phyloP scores from a whole-genome alignment of 1,140 invertebrate species.

The Zaprionus tsacasi region DNA sequence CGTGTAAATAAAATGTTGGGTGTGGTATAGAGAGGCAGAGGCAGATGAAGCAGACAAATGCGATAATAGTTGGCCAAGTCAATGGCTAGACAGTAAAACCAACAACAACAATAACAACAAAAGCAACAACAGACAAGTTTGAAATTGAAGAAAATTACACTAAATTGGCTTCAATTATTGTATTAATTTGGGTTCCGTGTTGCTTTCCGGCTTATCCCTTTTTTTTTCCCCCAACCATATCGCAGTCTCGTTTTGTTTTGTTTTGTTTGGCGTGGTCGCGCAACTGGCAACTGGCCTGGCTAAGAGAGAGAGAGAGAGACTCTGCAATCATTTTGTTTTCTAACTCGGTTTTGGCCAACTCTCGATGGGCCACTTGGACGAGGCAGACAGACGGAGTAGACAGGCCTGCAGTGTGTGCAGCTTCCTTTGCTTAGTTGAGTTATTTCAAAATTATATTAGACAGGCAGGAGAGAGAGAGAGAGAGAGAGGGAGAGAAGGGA shows the following conservation, averaged over 20 bases:
- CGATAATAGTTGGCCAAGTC: conserved; percentile 79
- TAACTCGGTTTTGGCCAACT: conserved; percentile 76
- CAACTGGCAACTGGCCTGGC: conserved; percentile 1
- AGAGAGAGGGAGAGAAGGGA: neutral
- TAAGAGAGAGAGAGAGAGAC: neutral
- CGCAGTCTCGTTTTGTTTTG: conserved; percentile 20
- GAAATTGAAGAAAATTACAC: conserved; percentile 83
- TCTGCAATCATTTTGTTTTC: conserved; percentile 73
- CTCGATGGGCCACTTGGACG: conserved; percentile 64
- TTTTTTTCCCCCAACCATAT: conserved; percentile 28
- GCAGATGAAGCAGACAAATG: conserved; percentile 67
- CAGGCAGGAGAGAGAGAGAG: conserved; percentile 20
- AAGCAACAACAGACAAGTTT: conserved; percentile 57
- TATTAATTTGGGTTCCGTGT: conserved; percentile 84
- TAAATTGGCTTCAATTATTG: conserved; percentile 84
- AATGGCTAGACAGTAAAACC: conserved; percentile 68
- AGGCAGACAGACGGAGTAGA: conserved; percentile 6
- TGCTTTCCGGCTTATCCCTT: conserved; percentile 84
- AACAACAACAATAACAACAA: conserved; percentile 46
- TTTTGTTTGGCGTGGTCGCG: conserved; percentile 46
- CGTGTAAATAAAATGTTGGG: conserved; percentile 53
- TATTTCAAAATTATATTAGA: conserved; percentile 79
- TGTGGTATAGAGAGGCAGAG: conserved; percentile 31
- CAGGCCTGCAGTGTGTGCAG: conserved; percentile 12
- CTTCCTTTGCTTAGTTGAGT: conserved; percentile 65